Evolutionary conservation across 2,113 vertebrate genomes (phyloP).

Genomic region (Phasianus colchicus): DNA sequence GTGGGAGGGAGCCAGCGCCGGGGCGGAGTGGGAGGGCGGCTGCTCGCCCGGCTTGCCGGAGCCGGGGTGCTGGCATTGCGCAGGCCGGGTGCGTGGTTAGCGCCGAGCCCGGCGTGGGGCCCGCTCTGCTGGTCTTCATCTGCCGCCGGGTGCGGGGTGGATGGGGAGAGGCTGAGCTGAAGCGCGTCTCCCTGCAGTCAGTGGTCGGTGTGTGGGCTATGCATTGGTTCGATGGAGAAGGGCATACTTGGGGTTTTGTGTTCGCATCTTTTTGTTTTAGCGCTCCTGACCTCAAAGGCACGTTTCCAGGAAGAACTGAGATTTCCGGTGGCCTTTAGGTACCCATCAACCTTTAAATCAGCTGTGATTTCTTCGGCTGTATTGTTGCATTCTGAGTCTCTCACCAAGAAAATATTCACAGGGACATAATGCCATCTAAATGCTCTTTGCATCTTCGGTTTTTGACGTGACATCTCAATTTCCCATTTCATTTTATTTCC

Average conservation of each 20-base stretch:
- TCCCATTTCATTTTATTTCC: background rate
- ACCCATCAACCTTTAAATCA: background rate
- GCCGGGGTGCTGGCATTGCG: too few relatives aligned
- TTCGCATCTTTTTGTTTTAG: background rate
- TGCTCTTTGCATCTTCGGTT: background rate
- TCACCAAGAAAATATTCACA: background rate
- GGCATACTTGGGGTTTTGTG: background rate
- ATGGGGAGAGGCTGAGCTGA: background rate
- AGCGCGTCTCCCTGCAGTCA: background rate
- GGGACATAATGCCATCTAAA: background rate
- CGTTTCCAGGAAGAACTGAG: background rate
- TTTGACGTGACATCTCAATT: background rate
- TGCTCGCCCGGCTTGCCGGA: too few relatives aligned
- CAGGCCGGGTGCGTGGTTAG: background rate
- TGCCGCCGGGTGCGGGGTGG: background rate
- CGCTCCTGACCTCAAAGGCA: background rate
- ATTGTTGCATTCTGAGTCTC: background rate
- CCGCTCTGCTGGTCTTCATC: background rate
- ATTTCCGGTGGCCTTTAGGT: background rate
- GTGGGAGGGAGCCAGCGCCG: too few relatives aligned
- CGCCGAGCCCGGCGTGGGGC: background rate
- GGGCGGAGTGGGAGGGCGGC: too few relatives aligned
- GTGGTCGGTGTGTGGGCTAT: background rate
- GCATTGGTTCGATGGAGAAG: rapidly evolving
- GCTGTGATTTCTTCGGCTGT: background rate